Evolutionary conservation across 2,888 invertebrate genomes (phyloP).

Genomic region (Agriopis leucophaearia): DNA sequence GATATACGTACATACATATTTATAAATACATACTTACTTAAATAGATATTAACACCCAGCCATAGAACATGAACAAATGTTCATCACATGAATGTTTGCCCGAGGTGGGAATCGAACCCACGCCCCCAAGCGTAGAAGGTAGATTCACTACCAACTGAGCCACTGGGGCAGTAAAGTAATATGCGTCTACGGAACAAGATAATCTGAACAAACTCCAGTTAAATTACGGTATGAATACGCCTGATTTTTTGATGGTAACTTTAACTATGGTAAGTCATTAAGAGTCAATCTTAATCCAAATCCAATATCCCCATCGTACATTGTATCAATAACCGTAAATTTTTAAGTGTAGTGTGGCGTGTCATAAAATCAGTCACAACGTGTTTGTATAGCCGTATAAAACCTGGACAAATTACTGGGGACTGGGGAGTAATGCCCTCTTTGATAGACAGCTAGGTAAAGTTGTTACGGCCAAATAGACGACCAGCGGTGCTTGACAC

Average conservation of each 20-base stretch:
- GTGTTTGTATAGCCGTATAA: conserved; percentile 22
- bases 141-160: too few species aligned
- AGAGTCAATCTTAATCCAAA: background rate
- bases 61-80: too few species aligned
- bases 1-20: too few species aligned
- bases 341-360: conserved; percentile 11
- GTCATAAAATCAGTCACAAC: conserved; percentile 22
- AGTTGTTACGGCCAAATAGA: background rate
- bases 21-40: too few species aligned
- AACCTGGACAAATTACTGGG: conserved; percentile 15
- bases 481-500: background rate
- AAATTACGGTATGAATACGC: too few species aligned
- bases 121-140: too few species aligned
- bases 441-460: conserved; percentile 5
- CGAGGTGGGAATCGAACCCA: too few species aligned
- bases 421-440: conserved; percentile 12
- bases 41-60: too few species aligned
- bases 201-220: too few species aligned
- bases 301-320: background rate
- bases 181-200: too few species aligned
- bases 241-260: background rate
- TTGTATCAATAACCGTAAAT: conserved; percentile 30
- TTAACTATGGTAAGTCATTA: background rate
- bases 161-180: too few species aligned
- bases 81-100: too few species aligned